Evolutionary conservation across 2,113 vertebrate species (phyloP).

Genomic region (Cranoglanis bouderius): DNA sequence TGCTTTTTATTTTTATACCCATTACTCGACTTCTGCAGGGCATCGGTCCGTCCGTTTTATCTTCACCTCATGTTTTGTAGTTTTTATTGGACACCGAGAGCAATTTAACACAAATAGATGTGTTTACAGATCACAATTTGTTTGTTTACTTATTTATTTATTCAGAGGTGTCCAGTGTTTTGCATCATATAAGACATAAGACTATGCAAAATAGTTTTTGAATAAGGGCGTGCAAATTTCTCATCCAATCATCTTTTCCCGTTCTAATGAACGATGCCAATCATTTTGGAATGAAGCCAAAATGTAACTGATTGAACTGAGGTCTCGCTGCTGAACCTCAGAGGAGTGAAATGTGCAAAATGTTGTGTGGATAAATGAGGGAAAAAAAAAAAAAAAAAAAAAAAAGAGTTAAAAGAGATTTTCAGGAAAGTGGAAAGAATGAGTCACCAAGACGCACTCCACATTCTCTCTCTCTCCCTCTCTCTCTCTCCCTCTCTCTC

Average conservation of each 20-base stretch:
- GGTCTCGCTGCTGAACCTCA: background rate
- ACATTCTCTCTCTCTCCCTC: background rate
- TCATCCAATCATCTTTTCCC: background rate
- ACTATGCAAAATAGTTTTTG: background rate
- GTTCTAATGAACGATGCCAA: background rate
- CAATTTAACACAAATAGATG: background rate
- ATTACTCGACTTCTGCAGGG: background rate
- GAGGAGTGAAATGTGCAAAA: background rate
- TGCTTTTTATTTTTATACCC: background rate
- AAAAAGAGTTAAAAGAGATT: background rate
- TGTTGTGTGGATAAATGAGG: background rate
- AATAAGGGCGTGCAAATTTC: background rate
- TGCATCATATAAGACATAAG: no score
- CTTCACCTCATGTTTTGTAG: background rate
- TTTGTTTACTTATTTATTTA: background rate
- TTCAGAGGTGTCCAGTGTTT: background rate
- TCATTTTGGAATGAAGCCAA: background rate
- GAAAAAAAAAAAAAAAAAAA: background rate
- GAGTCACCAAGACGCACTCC: conserved; percentile 37
- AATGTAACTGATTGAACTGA: background rate
- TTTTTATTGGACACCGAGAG: background rate
- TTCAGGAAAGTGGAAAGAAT: conserved; percentile 38
- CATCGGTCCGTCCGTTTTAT: background rate
- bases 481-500: background rate
- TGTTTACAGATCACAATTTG: background rate